Evolutionary conservation across 1,140 invertebrate species (phyloP).

Genomic region (Cotesia chilonis): DNA sequence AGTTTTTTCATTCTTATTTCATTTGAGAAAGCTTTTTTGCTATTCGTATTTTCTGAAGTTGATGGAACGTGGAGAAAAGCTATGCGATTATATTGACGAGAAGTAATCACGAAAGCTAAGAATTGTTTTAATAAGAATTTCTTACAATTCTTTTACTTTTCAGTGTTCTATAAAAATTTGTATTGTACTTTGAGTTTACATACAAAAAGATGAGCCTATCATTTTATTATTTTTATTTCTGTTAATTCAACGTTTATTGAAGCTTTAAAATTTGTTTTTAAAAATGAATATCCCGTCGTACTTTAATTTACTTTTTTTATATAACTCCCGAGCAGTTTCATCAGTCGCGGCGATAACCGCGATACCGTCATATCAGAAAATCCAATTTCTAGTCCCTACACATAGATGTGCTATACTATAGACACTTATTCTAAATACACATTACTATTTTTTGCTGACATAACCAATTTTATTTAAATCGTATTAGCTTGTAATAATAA

Average conservation of each 20-base stretch:
- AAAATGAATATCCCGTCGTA: neutral
- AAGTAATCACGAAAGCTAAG: neutral
- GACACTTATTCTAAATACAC: too few relatives aligned
- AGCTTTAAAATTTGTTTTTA: conserved; percentile 16
- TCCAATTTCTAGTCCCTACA: neutral
- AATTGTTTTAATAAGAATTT: too few relatives aligned
- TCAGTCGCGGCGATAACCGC: neutral
- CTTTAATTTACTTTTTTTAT: neutral
- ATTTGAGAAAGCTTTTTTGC: neutral
- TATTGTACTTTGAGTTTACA: too few relatives aligned
- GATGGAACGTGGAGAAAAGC: conserved; percentile 3
- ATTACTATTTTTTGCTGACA: too few relatives aligned
- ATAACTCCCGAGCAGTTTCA: neutral
- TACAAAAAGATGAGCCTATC: neutral
- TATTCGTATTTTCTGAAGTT: neutral
- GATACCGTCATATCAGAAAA: conserved; percentile 7
- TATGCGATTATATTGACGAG: conserved; percentile 3
- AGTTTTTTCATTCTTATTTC: conserved; percentile 10
- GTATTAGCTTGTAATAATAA: too few relatives aligned
- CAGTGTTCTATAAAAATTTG: too few relatives aligned
- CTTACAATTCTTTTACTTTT: too few relatives aligned
- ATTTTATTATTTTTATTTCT: neutral
- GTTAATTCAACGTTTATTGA: neutral
- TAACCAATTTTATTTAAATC: too few relatives aligned
- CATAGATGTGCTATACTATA: too few relatives aligned